Evolutionary conservation across 2,113 vertebrate genomes (phyloP).

Genomic region (Uria lomvia): DNA sequence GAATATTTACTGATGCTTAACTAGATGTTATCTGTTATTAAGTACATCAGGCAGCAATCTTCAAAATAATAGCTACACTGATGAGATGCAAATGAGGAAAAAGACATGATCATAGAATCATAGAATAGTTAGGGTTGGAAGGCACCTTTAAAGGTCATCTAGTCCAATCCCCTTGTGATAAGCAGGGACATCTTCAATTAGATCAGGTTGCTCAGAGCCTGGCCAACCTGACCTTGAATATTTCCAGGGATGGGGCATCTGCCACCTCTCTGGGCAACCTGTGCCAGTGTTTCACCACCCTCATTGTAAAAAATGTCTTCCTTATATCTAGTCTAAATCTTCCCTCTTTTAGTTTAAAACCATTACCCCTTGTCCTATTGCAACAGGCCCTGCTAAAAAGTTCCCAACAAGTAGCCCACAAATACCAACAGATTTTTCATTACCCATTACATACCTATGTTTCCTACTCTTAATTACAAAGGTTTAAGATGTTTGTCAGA

Average conservation of each 20-base stretch:
- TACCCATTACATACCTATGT: neutral
- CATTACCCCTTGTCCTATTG: neutral
- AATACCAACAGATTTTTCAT: neutral
- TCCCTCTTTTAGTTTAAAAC: neutral
- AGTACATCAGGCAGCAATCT: neutral
- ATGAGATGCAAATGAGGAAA: neutral
- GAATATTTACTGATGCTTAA: neutral
- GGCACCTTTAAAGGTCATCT: neutral
- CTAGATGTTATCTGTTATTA: neutral
- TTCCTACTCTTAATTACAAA: neutral
- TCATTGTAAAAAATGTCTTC: neutral
- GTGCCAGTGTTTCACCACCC: neutral
- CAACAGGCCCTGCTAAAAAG: neutral
- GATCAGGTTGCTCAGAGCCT: neutral
- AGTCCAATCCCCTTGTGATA: neutral
- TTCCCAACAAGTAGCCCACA: neutral
- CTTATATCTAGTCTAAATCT: neutral
- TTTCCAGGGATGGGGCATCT: neutral
- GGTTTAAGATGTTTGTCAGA: neutral
- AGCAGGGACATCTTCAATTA: neutral
- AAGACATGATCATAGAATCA: neutral
- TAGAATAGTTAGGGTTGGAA: neutral
- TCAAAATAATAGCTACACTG: neutral
- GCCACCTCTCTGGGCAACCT: neutral
- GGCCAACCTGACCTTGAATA: neutral